Conservation (phyloP, 2,797 vertebrate species). For the Sardinella longiceps region DNA sequence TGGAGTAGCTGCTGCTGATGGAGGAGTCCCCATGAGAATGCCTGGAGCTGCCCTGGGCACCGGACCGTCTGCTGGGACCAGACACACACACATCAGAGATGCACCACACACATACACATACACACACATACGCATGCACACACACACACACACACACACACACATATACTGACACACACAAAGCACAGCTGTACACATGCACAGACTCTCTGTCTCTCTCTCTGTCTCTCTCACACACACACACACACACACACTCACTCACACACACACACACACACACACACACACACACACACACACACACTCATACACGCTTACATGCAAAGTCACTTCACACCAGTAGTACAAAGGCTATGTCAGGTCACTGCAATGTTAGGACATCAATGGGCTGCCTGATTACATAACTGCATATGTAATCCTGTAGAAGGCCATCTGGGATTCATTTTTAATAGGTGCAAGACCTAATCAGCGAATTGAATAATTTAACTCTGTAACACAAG, state of each 20-base stretch:
- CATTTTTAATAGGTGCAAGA: neutral
- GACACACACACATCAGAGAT: neutral
- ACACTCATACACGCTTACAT: conserved; percentile 52
- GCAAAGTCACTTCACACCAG: conserved; percentile 13
- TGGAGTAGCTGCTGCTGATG: conserved; percentile 77
- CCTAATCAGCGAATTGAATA: neutral
- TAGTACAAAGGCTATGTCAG: neutral
- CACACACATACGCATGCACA: too few species aligned
- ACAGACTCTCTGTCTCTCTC: too few species aligned
- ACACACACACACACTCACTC: neutral
- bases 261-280: neutral
- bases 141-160: neutral
- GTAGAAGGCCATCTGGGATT: neutral
- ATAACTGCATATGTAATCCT: neutral
- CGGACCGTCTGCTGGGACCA: conserved; percentile 44
- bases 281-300: neutral
- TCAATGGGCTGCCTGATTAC: neutral
- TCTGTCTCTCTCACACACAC: neutral
- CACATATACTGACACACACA: neutral
- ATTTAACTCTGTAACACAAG: neutral
- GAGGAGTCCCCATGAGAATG: conserved; percentile 68
- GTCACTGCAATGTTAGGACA: neutral
- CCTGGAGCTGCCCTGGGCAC: conserved; percentile 53
- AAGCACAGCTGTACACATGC: neutral
- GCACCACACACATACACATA: too few species aligned